Conservation (phyloP, 2,797 vertebrate species). For the Psittacula echo region DNA sequence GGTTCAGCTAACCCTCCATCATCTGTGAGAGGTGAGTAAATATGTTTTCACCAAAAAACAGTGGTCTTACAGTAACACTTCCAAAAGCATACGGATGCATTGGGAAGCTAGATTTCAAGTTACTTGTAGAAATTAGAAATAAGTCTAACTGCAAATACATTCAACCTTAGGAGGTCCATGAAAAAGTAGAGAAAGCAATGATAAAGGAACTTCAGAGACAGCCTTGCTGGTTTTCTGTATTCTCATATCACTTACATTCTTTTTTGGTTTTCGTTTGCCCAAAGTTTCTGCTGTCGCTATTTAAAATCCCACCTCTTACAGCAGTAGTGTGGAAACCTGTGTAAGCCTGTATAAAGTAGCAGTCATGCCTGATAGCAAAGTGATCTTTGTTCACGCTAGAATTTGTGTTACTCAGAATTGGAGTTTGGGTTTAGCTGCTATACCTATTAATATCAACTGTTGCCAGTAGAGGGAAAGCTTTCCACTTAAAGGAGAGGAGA, state of each 20-base stretch:
- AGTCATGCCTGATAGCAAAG: background rate
- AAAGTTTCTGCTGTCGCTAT: background rate
- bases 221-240: background rate
- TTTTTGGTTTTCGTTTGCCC: background rate
- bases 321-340: background rate
- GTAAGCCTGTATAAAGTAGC: background rate
- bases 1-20: constrained; percentile 26
- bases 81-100: background rate
- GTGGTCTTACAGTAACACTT: background rate
- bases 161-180: background rate
- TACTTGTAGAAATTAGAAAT: background rate
- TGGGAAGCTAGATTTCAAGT: background rate
- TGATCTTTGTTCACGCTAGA: background rate
- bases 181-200: background rate
- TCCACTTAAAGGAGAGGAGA: background rate
- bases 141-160: background rate
- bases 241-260: background rate
- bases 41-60: background rate
- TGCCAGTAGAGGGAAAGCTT: background rate
- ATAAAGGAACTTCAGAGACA: background rate
- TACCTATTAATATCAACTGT: background rate
- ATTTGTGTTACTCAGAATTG: background rate
- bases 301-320: background rate
- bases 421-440: background rate
- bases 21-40: constrained; percentile 39